Conservation (phyloP, 2,113 vertebrate genomes). For the Fulmarus glacialis region DNA sequence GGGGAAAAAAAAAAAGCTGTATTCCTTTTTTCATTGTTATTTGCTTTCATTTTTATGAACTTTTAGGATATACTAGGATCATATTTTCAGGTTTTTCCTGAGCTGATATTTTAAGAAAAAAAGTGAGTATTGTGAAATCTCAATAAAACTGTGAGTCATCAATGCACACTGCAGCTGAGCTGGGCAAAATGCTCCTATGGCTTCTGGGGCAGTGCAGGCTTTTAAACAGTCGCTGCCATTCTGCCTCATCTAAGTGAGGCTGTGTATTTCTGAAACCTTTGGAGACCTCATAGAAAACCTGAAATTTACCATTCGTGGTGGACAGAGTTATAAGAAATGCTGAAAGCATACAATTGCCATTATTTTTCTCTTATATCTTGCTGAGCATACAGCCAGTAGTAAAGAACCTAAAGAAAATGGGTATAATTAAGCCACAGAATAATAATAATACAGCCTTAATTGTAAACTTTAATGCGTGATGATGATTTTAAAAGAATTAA, state of each 20-base stretch:
- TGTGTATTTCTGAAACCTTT: not conserved
- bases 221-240: not conserved
- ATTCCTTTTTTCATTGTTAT: not conserved
- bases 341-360: not conserved
- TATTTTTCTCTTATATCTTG: not conserved
- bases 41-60: not conserved
- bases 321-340: not conserved
- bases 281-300: not conserved
- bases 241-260: not conserved
- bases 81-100: not conserved
- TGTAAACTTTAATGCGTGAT: not conserved
- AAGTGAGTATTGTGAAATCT: not conserved
- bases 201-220: not conserved
- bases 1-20: fast-evolving
- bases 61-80: not conserved
- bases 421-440: not conserved
- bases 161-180: not conserved
- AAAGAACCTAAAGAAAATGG: not conserved
- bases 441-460: not conserved
- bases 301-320: not conserved
- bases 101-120: not conserved
- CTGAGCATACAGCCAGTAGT: not conserved
- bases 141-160: not conserved
- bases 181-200: not conserved
- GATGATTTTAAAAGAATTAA: not conserved